Evolutionary conservation across 2,888 invertebrate genomes (phyloP).

Genomic region (Tupiocoris notatus): DNA sequence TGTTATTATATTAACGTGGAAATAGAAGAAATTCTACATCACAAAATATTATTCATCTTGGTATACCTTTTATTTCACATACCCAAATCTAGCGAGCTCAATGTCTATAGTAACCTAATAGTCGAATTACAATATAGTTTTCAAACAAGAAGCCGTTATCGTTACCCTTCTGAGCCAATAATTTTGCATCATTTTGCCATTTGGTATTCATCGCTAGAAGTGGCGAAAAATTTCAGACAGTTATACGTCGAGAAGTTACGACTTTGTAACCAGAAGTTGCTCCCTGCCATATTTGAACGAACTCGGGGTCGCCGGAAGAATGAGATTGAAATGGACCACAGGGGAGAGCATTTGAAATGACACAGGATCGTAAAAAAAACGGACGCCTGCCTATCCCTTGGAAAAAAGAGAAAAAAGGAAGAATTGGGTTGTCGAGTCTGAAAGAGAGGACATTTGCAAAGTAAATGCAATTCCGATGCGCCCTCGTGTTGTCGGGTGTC

Average conservation of each 20-base stretch:
- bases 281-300: background rate
- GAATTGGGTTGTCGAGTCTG: background rate
- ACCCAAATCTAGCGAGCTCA: too few species aligned
- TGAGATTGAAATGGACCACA: background rate
- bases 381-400: background rate
- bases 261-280: background rate
- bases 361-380: background rate
- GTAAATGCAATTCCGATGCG: slow-evolving; percentile 33
- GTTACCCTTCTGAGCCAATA: too few species aligned
- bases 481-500: background rate
- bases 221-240: background rate
- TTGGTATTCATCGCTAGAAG: background rate
- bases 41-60: too few species aligned
- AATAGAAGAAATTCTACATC: too few species aligned
- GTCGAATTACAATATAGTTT: too few species aligned
- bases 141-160: too few species aligned
- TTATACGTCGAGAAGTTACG: background rate
- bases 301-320: background rate
- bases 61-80: too few species aligned
- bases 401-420: background rate
- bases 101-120: too few species aligned
- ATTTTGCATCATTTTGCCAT: too few species aligned
- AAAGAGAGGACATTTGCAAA: slow-evolving; percentile 17
- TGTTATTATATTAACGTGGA: too few species aligned
- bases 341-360: background rate